Base-by-base conservation (phyloP, 2,888 invertebrate species). In the Sinopyrophorus schimmeli region DNA sequence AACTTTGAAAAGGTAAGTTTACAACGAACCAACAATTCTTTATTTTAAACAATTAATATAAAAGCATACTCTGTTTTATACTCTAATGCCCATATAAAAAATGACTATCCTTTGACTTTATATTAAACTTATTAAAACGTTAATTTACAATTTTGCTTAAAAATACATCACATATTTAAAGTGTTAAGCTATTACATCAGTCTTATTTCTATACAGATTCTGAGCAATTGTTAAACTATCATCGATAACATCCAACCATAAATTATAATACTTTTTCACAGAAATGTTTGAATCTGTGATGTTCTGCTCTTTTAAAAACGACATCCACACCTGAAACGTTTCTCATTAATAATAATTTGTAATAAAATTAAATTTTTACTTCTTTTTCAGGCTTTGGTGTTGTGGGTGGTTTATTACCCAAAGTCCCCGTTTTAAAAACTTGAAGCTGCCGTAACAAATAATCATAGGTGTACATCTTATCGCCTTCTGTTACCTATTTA, bases 361-460 rank as follows among this genome's bases (percentile, higher is more conserved):
- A 18, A 18, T 5, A 18, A 18, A 5, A 18, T 5, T 18, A 26
- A 48, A 18, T 7, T 7, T 27, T 34, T 28, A 75, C 76, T 58
- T 74, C 63, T 54, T 76, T 68, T 39, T 77, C 77, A 3, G 73
- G 66, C 43, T 66, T 48, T n/a, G 67, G 54, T n/a, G 69, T 70
- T 15, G 67, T 57, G 6, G 73, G 68, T 15, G 64, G 62, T 54
- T 47, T 64, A 60, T 74, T 77, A 16, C 79, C 79, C 49, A 72
- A 70, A 31, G 60, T 60, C 26, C 76, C 77, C 24, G 60, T 41
- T 10, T 59, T 54, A 59, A 79, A 76, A 20, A 78, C 65, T 59
- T 76, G 71, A 26, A 80, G 56, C 38, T 73, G 72, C 57, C 80
- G 77, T n/a, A 80, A 62, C 37, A 80, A 66, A 65, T 80, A 81